phyloP scores from a whole-genome alignment of 2,113 vertebrate species.

The Rhabdornis inornatus region DNA sequence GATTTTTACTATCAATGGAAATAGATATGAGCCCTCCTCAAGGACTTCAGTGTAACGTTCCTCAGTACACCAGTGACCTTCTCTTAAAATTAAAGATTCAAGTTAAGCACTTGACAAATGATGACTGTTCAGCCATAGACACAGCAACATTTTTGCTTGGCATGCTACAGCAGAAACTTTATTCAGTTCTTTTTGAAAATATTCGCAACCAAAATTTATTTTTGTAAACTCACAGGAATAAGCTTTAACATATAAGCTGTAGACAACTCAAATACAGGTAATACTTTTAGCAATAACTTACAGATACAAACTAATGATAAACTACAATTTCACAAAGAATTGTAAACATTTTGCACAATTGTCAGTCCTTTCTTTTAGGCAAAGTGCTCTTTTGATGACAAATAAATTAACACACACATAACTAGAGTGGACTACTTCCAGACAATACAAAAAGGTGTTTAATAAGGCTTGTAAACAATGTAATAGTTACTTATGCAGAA shows the following conservation, averaged over 20 bases:
- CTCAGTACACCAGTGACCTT: neutral
- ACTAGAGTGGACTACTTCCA: constrained; percentile 77
- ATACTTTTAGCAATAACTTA: constrained; percentile 83
- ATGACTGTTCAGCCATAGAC: constrained; percentile 34
- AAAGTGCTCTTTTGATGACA: constrained; percentile 84
- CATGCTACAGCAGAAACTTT: constrained; percentile 78
- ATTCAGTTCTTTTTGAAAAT: constrained; percentile 73
- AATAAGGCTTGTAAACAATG: constrained; percentile 76
- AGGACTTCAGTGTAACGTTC: neutral
- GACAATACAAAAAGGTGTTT: constrained; percentile 79
- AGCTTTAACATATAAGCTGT: constrained; percentile 75
- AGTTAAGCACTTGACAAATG: neutral
- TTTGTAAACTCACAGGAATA: constrained; percentile 77
- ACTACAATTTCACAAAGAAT: constrained; percentile 79
- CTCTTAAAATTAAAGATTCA: neutral
- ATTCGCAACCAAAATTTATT: constrained; percentile 71
- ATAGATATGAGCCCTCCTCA: neutral
- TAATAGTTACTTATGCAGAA: constrained; percentile 71
- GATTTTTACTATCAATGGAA: neutral
- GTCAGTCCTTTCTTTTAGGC: constrained; percentile 80
- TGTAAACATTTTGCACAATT: constrained; percentile 85
- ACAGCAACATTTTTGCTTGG: constrained; percentile 33
- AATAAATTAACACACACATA: constrained; percentile 85
- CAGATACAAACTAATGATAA: constrained; percentile 79
- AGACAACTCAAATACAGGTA: constrained; percentile 79